Conservation (phyloP, 2,888 invertebrate genomes). For the Microctonus hyperodae region DNA sequence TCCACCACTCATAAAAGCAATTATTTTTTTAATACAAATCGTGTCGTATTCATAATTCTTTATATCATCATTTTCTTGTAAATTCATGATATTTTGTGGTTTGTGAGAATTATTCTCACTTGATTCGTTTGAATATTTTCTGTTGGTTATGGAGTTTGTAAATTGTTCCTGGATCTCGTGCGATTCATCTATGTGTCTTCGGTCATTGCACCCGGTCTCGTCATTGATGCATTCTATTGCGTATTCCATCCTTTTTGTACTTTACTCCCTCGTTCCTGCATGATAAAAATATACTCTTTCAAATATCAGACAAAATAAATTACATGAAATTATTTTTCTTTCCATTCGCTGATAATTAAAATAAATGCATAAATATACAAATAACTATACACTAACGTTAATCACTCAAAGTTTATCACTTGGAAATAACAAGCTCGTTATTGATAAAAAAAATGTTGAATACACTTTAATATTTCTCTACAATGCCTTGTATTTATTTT, state of each 20-base stretch:
- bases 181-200: not conserved
- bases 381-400: no score
- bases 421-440: no score
- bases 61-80: conserved; percentile 4
- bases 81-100: not conserved
- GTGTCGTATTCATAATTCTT: not conserved
- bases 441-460: no score
- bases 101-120: not conserved
- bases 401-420: not conserved
- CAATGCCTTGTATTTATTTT: no score
- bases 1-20: not conserved
- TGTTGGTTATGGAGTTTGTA: conserved; percentile 8
- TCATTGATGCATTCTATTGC: not conserved
- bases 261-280: not conserved
- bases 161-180: conserved; percentile 1
- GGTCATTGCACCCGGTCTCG: conserved; percentile 24
- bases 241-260: conserved; percentile 9
- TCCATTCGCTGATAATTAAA: no score
- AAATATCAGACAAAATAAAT: not conserved
- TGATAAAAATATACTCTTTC: not conserved
- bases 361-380: no score
- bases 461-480: no score
- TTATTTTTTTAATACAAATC: not conserved
- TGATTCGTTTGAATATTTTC: not conserved
- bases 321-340: no score